phyloP scores from a whole-genome alignment of 2,113 vertebrate genomes.

The Podilymbus podiceps region DNA sequence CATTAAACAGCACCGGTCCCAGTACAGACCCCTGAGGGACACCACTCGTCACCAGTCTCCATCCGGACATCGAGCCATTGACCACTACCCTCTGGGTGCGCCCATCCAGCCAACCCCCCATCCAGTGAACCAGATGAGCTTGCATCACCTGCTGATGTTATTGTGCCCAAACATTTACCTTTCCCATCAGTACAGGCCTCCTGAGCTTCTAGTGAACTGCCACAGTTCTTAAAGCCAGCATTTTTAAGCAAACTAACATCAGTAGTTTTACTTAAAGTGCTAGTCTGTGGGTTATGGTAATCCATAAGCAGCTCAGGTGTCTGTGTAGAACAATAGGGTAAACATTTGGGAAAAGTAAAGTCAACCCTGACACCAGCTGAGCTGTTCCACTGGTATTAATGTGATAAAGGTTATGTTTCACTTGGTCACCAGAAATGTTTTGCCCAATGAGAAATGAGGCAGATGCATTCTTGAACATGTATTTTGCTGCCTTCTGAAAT shows the following conservation, averaged over 20 bases:
- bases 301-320: neutral
- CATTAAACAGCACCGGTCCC: no score
- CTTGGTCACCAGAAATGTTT: neutral
- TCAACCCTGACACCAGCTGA: neutral
- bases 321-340: neutral
- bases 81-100: no score
- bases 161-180: neutral
- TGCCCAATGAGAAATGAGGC: neutral
- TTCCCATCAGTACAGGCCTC: neutral
- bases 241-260: neutral
- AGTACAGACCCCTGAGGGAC: no score
- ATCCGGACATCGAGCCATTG: no score
- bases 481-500: neutral
- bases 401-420: neutral
- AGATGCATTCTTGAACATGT: neutral
- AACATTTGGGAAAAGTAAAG: neutral
- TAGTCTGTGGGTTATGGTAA: neutral
- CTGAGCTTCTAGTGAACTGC: neutral
- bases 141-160: neutral
- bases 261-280: neutral
- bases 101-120: no score
- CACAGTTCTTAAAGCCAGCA: neutral
- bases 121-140: neutral
- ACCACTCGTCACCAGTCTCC: no score
- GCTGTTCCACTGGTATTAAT: neutral